A percentile compares a stretch with the other conserved stretches of the same genome.
Conservation (phyloP, 1,140 invertebrate species). For the Scaptodrosophila lebanonensis region DNA sequence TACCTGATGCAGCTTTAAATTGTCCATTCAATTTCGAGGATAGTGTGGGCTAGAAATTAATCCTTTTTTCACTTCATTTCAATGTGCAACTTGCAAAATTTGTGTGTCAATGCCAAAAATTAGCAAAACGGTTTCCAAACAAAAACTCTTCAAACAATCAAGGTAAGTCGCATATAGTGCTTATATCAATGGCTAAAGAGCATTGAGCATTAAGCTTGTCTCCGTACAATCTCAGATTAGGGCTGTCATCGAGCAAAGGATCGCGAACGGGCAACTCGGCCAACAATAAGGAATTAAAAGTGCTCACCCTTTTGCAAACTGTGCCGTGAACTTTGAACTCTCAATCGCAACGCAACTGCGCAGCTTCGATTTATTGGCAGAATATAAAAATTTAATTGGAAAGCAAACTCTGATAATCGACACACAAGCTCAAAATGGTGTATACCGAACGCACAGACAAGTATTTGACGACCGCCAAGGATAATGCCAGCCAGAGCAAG, state of each 20-base stretch:
- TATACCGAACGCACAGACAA: slow-evolving; percentile 68
- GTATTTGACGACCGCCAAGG: slow-evolving; percentile 40
- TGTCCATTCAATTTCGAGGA: too few relatives aligned
- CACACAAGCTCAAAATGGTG: slow-evolving; percentile 54
- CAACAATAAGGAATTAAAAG: slow-evolving; percentile 85
- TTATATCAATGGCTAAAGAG: background rate
- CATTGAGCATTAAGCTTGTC: background rate
- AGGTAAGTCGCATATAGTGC: slow-evolving; percentile 30
- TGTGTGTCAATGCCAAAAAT: slow-evolving; percentile 76
- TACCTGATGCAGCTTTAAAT: slow-evolving; percentile 8
- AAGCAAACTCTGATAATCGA: slow-evolving; percentile 5
- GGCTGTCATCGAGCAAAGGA: slow-evolving; percentile 82
- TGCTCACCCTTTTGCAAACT: slow-evolving; percentile 86
- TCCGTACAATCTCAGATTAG: slow-evolving; percentile 81
- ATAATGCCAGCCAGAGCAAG: slow-evolving; percentile 22
- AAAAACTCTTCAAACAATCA: slow-evolving; percentile 58
- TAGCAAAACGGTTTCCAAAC: slow-evolving; percentile 50
- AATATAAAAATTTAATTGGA: slow-evolving; percentile 4
- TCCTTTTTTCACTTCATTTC: slow-evolving; percentile 27
- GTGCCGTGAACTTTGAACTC: slow-evolving; percentile 79
- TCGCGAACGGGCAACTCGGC: slow-evolving; percentile 84
- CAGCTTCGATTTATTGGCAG: slow-evolving; percentile 36
- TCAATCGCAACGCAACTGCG: slow-evolving; percentile 11
- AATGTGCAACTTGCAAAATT: slow-evolving; percentile 64
- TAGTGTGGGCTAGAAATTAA: slow-evolving; percentile 6